Conservation (phyloP, 2,797 vertebrate genomes). For the Meda fulgida region DNA sequence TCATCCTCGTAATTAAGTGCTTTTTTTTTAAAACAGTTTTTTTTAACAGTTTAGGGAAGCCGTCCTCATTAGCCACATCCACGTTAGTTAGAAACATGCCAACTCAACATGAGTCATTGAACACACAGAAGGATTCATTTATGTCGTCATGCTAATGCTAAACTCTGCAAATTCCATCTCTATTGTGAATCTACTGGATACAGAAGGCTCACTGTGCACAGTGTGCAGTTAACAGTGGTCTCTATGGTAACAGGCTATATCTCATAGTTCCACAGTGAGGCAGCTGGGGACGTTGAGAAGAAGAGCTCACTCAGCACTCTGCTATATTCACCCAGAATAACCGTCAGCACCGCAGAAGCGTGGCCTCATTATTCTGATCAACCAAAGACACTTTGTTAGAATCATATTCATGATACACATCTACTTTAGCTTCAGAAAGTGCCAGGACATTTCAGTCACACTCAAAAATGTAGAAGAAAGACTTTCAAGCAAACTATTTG, state of each 20-base stretch:
- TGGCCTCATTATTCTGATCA: constrained; percentile 41
- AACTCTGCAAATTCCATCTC: constrained; percentile 17
- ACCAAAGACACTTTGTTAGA: constrained; percentile 23
- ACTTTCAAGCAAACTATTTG: background rate
- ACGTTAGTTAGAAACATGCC: constrained; percentile 4
- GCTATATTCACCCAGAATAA: constrained; percentile 64
- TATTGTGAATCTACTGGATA: constrained; percentile 16
- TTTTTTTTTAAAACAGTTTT: constrained; percentile 21
- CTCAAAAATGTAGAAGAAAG: background rate
- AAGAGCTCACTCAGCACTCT: constrained; percentile 71
- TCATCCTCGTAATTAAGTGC: background rate
- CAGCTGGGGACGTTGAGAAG: constrained; percentile 59
- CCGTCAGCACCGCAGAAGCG: constrained; percentile 16
- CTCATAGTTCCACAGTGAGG: constrained; percentile 71
- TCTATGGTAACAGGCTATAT: constrained; percentile 68
- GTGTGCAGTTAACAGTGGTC: constrained; percentile 65
- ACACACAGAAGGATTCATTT: background rate
- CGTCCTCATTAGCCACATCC: background rate
- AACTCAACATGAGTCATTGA: background rate
- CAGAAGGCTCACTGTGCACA: constrained; percentile 43
- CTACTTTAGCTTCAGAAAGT: background rate
- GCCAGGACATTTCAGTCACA: background rate
- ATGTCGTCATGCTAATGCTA: background rate
- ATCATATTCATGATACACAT: background rate
- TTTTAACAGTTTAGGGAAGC: constrained; percentile 4